These are phyloP conservation scores for Cavia aperea DNA, from an alignment of 2,113 vertebrate genomes.

Conservation along the genomic window DNA sequence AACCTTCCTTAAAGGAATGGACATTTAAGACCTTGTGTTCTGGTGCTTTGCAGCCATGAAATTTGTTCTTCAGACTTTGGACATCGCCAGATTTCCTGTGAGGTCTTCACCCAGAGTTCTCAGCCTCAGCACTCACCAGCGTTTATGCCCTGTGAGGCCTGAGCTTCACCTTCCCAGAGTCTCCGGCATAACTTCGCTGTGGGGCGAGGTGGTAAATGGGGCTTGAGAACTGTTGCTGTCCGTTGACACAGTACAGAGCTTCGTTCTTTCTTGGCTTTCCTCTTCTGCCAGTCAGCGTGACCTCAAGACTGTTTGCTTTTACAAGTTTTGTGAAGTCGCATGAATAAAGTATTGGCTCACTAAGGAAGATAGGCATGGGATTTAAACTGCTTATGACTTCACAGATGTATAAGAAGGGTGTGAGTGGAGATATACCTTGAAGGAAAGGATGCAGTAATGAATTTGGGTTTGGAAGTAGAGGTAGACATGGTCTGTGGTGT, in stretches of 20 bases:
- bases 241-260: not conserved
- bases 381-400: not conserved
- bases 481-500: fast-evolving
- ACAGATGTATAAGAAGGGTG: not conserved
- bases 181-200: not conserved
- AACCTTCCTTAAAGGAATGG: not conserved
- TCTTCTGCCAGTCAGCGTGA: not conserved
- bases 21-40: not conserved
- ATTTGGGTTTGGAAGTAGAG: not conserved
- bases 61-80: slow-evolving; percentile 69
- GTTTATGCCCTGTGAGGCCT: not conserved
- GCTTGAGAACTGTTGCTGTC: not conserved
- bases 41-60: not conserved
- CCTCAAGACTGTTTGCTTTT: not conserved
- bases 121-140: not conserved
- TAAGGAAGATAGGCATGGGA: not conserved
- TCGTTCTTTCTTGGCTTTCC: not conserved
- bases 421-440: not conserved
- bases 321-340: not conserved
- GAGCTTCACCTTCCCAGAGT: not conserved
- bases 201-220: not conserved
- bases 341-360: not conserved
- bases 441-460: not conserved
- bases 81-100: too few relatives aligned
- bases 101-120: not conserved